A percentile compares a stretch with the other conserved stretches of the same genome.
Evolutionary conservation across 2,888 invertebrate species (phyloP).

Genomic region (Julus scanicus): DNA sequence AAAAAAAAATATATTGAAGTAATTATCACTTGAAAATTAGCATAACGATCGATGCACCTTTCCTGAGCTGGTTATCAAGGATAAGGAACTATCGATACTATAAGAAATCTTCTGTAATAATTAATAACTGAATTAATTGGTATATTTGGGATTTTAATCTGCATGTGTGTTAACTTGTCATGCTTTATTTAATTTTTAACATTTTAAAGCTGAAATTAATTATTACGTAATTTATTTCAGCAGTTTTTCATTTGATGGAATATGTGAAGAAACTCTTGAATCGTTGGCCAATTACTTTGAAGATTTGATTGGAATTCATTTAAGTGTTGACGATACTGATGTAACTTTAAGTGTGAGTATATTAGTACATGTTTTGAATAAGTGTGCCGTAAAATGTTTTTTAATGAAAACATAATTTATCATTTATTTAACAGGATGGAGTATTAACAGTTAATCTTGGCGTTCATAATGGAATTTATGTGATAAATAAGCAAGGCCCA

Average conservation of each 20-base stretch:
- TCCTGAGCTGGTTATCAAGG: no score
- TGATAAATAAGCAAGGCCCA: slow-evolving; percentile 96
- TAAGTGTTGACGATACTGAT: background rate
- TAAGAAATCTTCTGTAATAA: no score
- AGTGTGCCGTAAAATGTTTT: background rate
- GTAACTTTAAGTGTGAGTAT: slow-evolving; percentile 23
- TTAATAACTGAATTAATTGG: no score
- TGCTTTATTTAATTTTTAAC: no score
- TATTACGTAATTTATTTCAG: background rate
- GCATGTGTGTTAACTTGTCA: no score
- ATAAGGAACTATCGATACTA: no score
- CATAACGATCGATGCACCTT: no score
- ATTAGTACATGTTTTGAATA: background rate
- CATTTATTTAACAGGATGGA: slow-evolving; percentile 69
- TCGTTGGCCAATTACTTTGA: slow-evolving; percentile 40
- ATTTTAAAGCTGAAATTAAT: background rate
- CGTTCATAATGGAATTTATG: slow-evolving; percentile 82
- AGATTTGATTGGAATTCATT: background rate
- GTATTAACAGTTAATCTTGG: slow-evolving; percentile 88
- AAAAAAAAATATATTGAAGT: no score
- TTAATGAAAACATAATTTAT: background rate
- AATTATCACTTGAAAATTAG: no score
- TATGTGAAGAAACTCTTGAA: slow-evolving; percentile 48
- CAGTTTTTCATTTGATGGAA: background rate
- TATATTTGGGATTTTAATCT: no score